Conservation (phyloP, 2,888 invertebrate species). For the Polydrusus tereticollis region DNA sequence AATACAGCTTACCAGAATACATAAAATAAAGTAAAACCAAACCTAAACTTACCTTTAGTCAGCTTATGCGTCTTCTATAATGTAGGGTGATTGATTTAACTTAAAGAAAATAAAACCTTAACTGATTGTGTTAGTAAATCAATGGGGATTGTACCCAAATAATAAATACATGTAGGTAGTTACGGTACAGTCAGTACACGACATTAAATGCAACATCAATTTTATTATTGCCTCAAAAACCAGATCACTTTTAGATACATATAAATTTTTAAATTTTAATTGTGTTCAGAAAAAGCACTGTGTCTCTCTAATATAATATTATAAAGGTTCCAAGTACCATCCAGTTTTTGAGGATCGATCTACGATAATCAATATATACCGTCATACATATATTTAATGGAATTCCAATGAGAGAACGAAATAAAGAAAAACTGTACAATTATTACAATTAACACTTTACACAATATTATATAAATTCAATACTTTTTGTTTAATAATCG, state of each 20-base stretch:
- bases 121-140: slow-evolving; percentile 25
- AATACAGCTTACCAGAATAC: not conserved
- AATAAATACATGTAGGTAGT: slow-evolving; percentile 27
- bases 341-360: slow-evolving; percentile 47
- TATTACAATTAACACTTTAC: slow-evolving; percentile 62
- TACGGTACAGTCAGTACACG: slow-evolving; percentile 52
- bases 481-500: slow-evolving; percentile 55
- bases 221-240: slow-evolving; percentile 11
- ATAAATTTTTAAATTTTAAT: not conserved
- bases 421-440: slow-evolving; percentile 61
- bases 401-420: slow-evolving; percentile 45
- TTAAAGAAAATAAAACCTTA: slow-evolving; percentile 12
- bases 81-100: slow-evolving; percentile 1
- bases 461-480: slow-evolving; percentile 52
- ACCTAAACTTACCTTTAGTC: slow-evolving; percentile 6
- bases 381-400: slow-evolving; percentile 62
- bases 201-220: slow-evolving; percentile 61
- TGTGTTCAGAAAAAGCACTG: not conserved
- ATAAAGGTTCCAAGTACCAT: not conserved
- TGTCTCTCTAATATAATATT: not conserved
- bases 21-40: slow-evolving; percentile 8
- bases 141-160: slow-evolving; percentile 23
- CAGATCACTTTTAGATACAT: not conserved
- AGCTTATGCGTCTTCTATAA: slow-evolving; percentile 6
- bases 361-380: slow-evolving; percentile 54